These are phyloP conservation scores for Spilogale gracilis DNA, from an alignment of 2,113 vertebrate species.

Conservation along the genomic window DNA sequence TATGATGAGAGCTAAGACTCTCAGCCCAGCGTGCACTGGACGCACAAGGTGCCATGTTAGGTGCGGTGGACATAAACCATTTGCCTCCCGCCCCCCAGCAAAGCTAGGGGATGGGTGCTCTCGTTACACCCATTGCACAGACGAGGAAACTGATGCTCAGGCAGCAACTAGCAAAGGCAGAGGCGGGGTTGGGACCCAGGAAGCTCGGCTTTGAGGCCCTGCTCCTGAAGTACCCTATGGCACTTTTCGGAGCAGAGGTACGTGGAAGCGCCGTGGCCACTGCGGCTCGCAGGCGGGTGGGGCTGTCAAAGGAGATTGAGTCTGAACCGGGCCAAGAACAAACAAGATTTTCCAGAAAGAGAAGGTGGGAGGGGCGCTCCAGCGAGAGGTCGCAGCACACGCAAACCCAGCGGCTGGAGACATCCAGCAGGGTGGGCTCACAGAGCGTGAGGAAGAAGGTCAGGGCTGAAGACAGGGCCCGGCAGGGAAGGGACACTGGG, in stretches of 20 bases:
- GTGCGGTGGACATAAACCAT: not conserved
- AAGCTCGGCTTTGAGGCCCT: not conserved
- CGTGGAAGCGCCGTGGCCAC: not conserved
- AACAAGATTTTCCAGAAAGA: slow-evolving; percentile 42
- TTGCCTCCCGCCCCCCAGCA: not conserved
- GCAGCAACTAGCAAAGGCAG: not conserved
- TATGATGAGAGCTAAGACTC: not conserved
- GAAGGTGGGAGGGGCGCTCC: not conserved
- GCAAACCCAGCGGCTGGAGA: not conserved
- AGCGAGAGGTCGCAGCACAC: not conserved
- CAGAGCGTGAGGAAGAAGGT: not conserved
- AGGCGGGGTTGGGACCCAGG: not conserved
- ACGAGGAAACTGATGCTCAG: not conserved
- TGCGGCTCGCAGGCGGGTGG: not conserved
- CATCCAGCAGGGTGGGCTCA: not conserved
- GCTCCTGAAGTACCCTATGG: not conserved
- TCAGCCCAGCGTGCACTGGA: not conserved
- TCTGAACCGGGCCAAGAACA: slow-evolving; percentile 18
- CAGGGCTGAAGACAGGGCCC: not conserved
- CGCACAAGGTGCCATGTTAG: not conserved
- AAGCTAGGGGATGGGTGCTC: not conserved
- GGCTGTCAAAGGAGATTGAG: not conserved
- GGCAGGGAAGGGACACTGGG: not conserved
- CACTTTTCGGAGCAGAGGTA: not conserved
- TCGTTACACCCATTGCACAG: not conserved